phyloP scores from a whole-genome alignment of 2,113 vertebrate species.

The Drymodes brunneopygia region DNA sequence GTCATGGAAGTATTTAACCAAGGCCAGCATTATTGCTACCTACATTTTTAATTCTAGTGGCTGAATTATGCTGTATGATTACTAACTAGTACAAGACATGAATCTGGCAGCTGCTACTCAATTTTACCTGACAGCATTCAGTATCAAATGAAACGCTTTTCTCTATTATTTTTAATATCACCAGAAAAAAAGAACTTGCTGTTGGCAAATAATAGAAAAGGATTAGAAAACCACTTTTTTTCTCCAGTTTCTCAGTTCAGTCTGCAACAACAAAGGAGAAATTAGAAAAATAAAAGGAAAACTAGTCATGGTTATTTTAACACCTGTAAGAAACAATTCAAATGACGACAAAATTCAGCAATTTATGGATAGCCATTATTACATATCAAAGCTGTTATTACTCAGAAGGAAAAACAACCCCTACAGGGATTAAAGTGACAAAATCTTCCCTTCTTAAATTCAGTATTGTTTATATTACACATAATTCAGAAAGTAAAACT shows the following conservation, averaged over 20 bases:
- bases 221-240: not conserved
- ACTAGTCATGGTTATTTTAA: not conserved
- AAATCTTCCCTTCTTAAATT: not conserved
- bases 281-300: not conserved
- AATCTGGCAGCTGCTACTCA: not conserved
- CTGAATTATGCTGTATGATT: not conserved
- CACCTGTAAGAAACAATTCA: not conserved
- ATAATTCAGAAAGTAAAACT: not conserved
- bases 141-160: not conserved
- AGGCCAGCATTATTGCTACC: not conserved
- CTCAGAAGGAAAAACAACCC: not conserved
- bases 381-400: not conserved
- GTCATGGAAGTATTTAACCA: not conserved
- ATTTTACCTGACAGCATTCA: not conserved
- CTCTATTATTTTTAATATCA: not conserved
- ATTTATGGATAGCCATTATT: not conserved
- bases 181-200: accelerated
- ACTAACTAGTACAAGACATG: not conserved
- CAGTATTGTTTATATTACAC: not conserved
- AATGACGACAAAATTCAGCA: not conserved
- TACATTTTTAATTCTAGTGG: not conserved
- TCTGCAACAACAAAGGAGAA: not conserved
- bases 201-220: not conserved
- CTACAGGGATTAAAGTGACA: not conserved
- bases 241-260: not conserved